phyloP scores from a whole-genome alignment of 2,113 vertebrate species.

The Barbus barbus region DNA sequence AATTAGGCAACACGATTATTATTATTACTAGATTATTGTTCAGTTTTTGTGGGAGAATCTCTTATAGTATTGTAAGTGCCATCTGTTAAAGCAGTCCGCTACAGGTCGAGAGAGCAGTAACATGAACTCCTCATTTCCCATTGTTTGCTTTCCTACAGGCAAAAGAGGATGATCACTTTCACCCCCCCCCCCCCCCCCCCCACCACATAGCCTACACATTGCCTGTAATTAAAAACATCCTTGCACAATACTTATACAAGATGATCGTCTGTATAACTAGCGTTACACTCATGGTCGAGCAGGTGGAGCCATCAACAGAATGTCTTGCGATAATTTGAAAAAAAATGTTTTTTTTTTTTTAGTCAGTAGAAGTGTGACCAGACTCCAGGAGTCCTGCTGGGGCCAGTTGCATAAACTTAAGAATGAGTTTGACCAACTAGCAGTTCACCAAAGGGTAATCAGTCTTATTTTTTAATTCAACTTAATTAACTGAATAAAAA shows the following conservation, averaged over 20 bases:
- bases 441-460: too few species aligned
- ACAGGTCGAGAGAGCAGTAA: constrained; percentile 66
- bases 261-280: constrained; percentile 35
- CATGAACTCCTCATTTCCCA: constrained; percentile 75
- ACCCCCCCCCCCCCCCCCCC: constrained; percentile 18
- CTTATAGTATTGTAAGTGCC: constrained; percentile 38
- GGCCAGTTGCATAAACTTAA: too few species aligned
- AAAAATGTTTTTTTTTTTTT: neutral
- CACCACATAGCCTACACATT: constrained; percentile 31
- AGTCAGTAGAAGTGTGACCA: too few species aligned
- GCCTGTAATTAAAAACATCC: constrained; percentile 60
- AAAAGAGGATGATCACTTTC: constrained; percentile 63
- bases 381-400: neutral
- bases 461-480: too few species aligned
- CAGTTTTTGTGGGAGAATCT: constrained; percentile 8
- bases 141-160: constrained; percentile 75
- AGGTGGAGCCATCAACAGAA: neutral
- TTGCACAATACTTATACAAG: constrained; percentile 42
- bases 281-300: neutral
- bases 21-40: constrained; percentile 1
- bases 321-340: neutral
- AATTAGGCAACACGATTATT: constrained; percentile 7
- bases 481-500: too few species aligned
- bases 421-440: too few species aligned
- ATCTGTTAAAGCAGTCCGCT: constrained; percentile 63